These are phyloP conservation scores for Philopotamus ludificatus DNA, from an alignment of 1,140 invertebrate genomes.

Conservation along the genomic window DNA sequence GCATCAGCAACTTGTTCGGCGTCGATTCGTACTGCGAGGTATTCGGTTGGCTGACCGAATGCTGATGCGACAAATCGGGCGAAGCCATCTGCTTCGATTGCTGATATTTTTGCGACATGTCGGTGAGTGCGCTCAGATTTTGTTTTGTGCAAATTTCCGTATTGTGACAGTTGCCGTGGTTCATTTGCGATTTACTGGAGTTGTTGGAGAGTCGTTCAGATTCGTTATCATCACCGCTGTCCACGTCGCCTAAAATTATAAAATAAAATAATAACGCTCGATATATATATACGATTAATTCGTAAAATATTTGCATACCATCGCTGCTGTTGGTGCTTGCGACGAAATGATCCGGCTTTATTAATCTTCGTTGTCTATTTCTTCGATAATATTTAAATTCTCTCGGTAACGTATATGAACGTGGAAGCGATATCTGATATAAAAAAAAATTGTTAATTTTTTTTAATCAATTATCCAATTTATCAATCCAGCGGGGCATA, in stretches of 20 bases:
- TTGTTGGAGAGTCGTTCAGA: slow-evolving; percentile 51
- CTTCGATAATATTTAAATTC: slow-evolving; percentile 80
- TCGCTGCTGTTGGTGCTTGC: slow-evolving; percentile 83
- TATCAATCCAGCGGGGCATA: no score
- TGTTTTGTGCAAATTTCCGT: slow-evolving; percentile 14
- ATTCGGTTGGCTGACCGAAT: slow-evolving; percentile 34
- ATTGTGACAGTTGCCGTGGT: slow-evolving; percentile 42
- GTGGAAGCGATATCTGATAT: slow-evolving; percentile 69
- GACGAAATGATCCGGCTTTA: slow-evolving; percentile 65
- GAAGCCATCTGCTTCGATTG: not conserved
- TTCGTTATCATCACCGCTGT: slow-evolving; percentile 65
- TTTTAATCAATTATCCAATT: not conserved
- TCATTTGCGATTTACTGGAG: slow-evolving; percentile 45
- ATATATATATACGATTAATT: slow-evolving; percentile 6
- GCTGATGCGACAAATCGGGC: slow-evolving; percentile 28
- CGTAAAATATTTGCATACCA: slow-evolving; percentile 55
- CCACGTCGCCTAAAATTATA: slow-evolving; percentile 59
- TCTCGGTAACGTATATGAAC: slow-evolving; percentile 79
- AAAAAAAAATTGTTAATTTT: not conserved
- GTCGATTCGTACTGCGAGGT: slow-evolving; percentile 23
- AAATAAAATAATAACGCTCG: slow-evolving; percentile 18
- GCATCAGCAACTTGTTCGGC: slow-evolving; percentile 1
- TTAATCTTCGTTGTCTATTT: slow-evolving; percentile 49
- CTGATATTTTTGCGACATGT: slow-evolving; percentile 1
- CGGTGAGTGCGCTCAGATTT: not conserved